phyloP scores from a whole-genome alignment of 1,140 invertebrate genomes.

The Eumaeus atala region DNA sequence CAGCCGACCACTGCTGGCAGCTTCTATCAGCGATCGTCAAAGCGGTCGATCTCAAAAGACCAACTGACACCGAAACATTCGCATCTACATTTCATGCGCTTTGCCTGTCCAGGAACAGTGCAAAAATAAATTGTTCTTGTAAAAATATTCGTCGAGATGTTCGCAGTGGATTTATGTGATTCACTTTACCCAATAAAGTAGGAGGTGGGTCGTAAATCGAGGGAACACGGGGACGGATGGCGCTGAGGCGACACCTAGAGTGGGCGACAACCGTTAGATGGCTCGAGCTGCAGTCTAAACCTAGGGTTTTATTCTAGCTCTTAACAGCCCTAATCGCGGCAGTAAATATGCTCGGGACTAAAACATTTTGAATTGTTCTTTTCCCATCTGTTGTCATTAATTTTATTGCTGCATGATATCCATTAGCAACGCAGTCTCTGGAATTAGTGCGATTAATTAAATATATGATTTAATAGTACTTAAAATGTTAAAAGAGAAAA shows the following conservation, averaged over 20 bases:
- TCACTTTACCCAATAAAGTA: slow-evolving; percentile 67
- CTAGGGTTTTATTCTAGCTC: slow-evolving; percentile 5
- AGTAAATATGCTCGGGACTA: no score
- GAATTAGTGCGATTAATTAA: no score
- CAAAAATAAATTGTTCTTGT: slow-evolving; percentile 24
- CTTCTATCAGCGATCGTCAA: no score
- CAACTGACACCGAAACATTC: no score
- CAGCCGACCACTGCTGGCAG: no score
- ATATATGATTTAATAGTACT: no score
- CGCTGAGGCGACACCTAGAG: slow-evolving; percentile 58
- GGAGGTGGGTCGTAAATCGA: slow-evolving; percentile 64
- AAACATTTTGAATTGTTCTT: no score
- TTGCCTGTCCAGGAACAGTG: slow-evolving; percentile 17
- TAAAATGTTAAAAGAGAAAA: no score
- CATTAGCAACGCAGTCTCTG: no score
- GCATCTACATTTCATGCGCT: neutral
- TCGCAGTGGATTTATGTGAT: slow-evolving; percentile 64
- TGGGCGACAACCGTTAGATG: slow-evolving; percentile 64
- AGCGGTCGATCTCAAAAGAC: no score
- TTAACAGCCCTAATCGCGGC: neutral
- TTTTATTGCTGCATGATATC: no score
- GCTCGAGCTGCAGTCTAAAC: slow-evolving; percentile 18
- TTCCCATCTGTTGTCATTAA: no score
- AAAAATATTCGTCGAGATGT: slow-evolving; percentile 42
- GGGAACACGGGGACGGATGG: slow-evolving; percentile 48